Base-by-base conservation (phyloP, 2,113 vertebrate species). In the Phrynosoma platyrhinos region DNA sequence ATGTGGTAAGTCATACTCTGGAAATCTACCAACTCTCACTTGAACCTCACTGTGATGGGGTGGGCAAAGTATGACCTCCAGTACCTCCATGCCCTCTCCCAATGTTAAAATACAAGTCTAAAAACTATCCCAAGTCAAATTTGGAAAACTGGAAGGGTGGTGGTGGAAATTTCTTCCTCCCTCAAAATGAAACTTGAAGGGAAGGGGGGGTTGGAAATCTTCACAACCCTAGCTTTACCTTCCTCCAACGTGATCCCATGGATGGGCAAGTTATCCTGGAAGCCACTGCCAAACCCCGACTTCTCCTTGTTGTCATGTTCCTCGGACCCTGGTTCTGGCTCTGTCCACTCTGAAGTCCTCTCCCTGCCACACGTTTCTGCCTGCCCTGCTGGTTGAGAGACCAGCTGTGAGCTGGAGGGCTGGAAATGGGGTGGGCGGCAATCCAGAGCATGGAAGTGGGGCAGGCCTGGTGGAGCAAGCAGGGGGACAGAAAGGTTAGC, bases 221-320 rank as follows among this genome's bases (percentile, higher is more conserved):
- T 58, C 9, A 53, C 76, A 14, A 0, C 1, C 69, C 36, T 36
- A 55, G 21, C 36, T 23, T 87, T 91, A 97, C 96, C 96, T 95
- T 97, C 96, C 92, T 97, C 96, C 93, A 97, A 88, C 68, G 96
- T 97, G 94, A 97, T 94, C 66, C 96, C 96, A 87, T 96, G 96
- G 94, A 96, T 94, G 80, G 96, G 95, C 71, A 95, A 90, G 81
- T 92, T 94, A 83, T 96, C 94, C 90, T 93, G 93, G 93, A 97
- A 95, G 92, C 92, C 42, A 74, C 92, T 80, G 87, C 94, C 90
- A 80, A 82, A 92, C 64, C 92, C 93, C 83, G 95, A 86, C 83
- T 95, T 96, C 92, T 94, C 95, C 82, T 92, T 89, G 79, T 92
- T 83, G 64, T 77, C 69, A 89, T 86, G 94, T 90, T 95, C 93